phyloP scores from a whole-genome alignment of 2,888 invertebrate genomes.

The Cryptocephalus primarius region DNA sequence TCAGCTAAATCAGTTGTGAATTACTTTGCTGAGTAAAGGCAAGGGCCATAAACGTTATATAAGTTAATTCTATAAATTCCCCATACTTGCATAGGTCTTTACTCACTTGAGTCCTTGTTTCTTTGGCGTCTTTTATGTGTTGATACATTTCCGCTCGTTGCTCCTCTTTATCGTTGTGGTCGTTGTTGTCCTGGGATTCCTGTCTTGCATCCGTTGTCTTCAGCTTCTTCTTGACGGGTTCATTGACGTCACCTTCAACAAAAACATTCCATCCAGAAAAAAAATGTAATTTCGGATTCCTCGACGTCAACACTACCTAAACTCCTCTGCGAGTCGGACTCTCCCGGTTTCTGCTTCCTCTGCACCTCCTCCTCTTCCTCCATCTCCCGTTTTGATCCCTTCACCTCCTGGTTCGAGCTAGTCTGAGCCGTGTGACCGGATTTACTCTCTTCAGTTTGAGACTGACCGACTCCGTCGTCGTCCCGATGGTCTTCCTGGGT shows the following conservation, averaged over 20 bases:
- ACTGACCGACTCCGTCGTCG: conserved; percentile 60
- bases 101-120: conserved; percentile 58
- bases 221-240: conserved; percentile 52
- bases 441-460: conserved; percentile 61
- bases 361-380: conserved; percentile 34
- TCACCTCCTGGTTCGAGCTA: conserved; percentile 25
- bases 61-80: too few relatives aligned
- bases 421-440: conserved; percentile 51
- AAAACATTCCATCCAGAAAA: conserved; percentile 29
- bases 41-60: too few relatives aligned
- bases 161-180: conserved; percentile 36
- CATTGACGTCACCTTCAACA: conserved; percentile 41
- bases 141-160: conserved; percentile 52
- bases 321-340: conserved; percentile 62
- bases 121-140: conserved; percentile 71
- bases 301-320: conserved; percentile 33
- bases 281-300: conserved; percentile 11
- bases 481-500: conserved; percentile 50
- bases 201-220: conserved; percentile 41
- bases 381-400: conserved; percentile 15
- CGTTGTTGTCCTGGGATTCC: conserved; percentile 24
- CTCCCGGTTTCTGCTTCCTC: conserved; percentile 61
- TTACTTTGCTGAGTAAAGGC: too few relatives aligned
- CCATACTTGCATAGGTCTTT: too few relatives aligned
- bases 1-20: too few relatives aligned